These are phyloP conservation scores for Drosophila hamatofila DNA, from an alignment of 2,888 invertebrate species.

Conservation along the genomic window DNA sequence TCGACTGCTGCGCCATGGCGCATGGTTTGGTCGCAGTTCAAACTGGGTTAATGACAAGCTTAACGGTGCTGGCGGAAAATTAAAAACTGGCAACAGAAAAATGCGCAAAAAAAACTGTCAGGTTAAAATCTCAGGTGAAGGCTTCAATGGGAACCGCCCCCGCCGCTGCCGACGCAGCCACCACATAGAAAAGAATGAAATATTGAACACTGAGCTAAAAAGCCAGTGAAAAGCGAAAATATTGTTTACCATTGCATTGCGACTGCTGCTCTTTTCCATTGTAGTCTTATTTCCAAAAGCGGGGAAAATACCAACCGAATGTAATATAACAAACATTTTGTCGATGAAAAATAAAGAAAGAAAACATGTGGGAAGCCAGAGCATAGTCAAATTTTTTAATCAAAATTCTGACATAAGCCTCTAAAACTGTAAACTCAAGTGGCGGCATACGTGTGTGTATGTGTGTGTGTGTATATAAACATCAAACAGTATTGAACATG, in stretches of 20 bases:
- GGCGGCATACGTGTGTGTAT: background rate
- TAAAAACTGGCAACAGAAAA: constrained; percentile 55
- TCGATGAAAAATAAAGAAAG: constrained; percentile 15
- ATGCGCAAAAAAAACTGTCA: constrained; percentile 35
- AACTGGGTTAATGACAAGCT: constrained; percentile 80
- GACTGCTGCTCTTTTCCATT: constrained; percentile 21
- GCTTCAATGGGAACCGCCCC: constrained; percentile 48
- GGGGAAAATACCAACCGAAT: constrained; percentile 47
- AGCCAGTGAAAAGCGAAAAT: constrained; percentile 44
- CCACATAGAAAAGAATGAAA: constrained; percentile 54
- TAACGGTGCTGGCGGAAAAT: constrained; percentile 74
- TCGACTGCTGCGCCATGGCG: constrained; percentile 14
- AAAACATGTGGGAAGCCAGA: constrained; percentile 58
- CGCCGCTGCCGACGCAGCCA: background rate
- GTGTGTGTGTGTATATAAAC: background rate
- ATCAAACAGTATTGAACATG: constrained; percentile 19
- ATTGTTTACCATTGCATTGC: constrained; percentile 55
- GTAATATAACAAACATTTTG: constrained; percentile 63
- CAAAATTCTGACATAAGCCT: constrained; percentile 52
- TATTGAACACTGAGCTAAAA: constrained; percentile 56
- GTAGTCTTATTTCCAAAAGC: constrained; percentile 33
- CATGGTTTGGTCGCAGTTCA: constrained; percentile 57
- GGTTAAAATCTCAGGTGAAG: constrained; percentile 50
- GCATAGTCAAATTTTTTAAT: constrained; percentile 63
- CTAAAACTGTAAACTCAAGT: constrained; percentile 40